Conservation (phyloP, 2,888 invertebrate species). For the Apotomis turbidana region DNA sequence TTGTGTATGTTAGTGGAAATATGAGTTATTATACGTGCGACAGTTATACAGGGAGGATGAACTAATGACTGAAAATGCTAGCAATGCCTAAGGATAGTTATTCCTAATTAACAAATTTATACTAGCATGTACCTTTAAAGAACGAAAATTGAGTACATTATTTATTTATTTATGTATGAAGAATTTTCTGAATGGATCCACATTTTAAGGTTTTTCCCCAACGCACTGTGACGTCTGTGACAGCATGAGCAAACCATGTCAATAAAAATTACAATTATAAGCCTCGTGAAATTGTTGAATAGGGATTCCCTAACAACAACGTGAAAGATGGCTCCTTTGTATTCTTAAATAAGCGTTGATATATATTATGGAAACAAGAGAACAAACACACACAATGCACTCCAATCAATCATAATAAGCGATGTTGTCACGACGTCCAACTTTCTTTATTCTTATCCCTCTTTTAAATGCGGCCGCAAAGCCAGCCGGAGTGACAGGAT, state of each 20-base stretch:
- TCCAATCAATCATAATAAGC: slow-evolving; percentile 32
- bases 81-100: background rate
- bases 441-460: slow-evolving; percentile 40
- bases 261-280: slow-evolving; percentile 12
- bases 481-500: slow-evolving; percentile 56
- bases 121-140: background rate
- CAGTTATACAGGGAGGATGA: background rate
- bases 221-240: background rate
- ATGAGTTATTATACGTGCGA: background rate
- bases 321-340: slow-evolving; percentile 4
- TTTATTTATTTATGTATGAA: no score
- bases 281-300: slow-evolving; percentile 7
- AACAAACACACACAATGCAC: slow-evolving; percentile 18
- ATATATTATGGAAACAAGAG: slow-evolving; percentile 8
- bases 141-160: background rate
- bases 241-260: background rate
- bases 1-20: background rate
- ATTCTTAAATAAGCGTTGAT: slow-evolving; percentile 15
- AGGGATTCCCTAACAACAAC: background rate
- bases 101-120: background rate
- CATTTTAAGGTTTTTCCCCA: slow-evolving; percentile 8
- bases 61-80: background rate
- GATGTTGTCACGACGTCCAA: slow-evolving; percentile 30
- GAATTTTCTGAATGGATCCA: background rate
- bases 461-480: slow-evolving; percentile 48